Base-by-base conservation (phyloP, 2,888 invertebrate species). In the Drosophila basisetae region DNA sequence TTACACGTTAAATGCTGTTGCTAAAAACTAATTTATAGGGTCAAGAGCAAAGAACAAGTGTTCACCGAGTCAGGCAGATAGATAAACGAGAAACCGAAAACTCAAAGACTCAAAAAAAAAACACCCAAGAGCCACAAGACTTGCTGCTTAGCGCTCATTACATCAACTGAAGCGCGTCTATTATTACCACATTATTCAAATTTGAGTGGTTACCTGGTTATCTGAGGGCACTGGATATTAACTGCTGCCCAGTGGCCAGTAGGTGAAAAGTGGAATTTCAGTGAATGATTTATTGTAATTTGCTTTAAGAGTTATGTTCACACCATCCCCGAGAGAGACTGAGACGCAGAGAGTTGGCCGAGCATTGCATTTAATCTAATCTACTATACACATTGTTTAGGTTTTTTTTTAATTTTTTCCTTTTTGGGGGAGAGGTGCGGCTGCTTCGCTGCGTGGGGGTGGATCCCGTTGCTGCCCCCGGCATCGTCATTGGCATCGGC, bases 191-290 rank as follows among this genome's bases (percentile, higher is more conserved):
- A 91, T 91, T 90, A 90, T 91, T 90, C 80, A 89, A 91, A 90
- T 89, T 89, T 83, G 76, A 79, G 63, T 79, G 66, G 60, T 59
- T 60, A 58, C 31, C 53, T 69, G 65, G 33, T 52, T 68, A 68
- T 43, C 52, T 68, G 53, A 59, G 78, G 70, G 60, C 64, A 28
- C 52, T 62, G 73, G 65, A 66, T 62, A 52, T 53, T 69, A 75
- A 39, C 67, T 53, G 22, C 43, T 47, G 55, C 33, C 49, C 41
- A 41, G 41, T 41, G 41, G 22, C 39, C 59, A 39, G 30, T 72
- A 87, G 90, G 89, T 84, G 89, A 91, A 90, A 90, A 91, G 90
- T 86, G 89, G 91, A 90, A 91, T 91, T 91, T 84, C 85, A 83
- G 72, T 81, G 76, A 81, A 91, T 90, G 91, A 90, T 90, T 91